Conservation (phyloP, 2,113 vertebrate genomes). For the Tragulus kanchil region DNA sequence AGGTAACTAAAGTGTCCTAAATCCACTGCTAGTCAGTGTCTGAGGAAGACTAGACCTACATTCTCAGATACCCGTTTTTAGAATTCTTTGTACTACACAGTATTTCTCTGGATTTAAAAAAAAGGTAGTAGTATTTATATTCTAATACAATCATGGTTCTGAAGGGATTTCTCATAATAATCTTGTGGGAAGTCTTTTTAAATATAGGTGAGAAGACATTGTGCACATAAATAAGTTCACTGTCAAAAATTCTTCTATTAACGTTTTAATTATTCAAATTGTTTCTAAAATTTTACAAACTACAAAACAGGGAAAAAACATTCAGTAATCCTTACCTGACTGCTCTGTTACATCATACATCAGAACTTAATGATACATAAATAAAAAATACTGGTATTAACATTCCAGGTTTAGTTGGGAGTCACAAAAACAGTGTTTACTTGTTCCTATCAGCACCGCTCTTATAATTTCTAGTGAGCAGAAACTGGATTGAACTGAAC, state of each 20-base stretch:
- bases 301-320: neutral
- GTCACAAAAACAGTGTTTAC: neutral
- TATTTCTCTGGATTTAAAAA: neutral
- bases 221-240: neutral
- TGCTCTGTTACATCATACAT: neutral
- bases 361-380: slow-evolving; percentile 48
- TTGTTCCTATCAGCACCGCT: neutral
- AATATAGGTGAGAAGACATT: neutral
- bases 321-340: slow-evolving; percentile 19
- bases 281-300: slow-evolving; percentile 50
- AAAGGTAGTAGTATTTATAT: slow-evolving; percentile 7
- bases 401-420: neutral
- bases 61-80: neutral
- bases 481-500: neutral
- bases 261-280: slow-evolving; percentile 45
- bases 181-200: slow-evolving; percentile 8
- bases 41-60: neutral
- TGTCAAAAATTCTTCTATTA: slow-evolving; percentile 1
- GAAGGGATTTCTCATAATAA: neutral
- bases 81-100: neutral
- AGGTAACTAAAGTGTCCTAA: neutral
- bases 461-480: slow-evolving; percentile 49
- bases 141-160: neutral
- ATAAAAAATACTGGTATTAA: neutral
- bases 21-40: neutral